A percentile compares a stretch with the other conserved stretches of the same genome.
Conservation (phyloP, 2,113 vertebrate species). For the Ciconia maguari region DNA sequence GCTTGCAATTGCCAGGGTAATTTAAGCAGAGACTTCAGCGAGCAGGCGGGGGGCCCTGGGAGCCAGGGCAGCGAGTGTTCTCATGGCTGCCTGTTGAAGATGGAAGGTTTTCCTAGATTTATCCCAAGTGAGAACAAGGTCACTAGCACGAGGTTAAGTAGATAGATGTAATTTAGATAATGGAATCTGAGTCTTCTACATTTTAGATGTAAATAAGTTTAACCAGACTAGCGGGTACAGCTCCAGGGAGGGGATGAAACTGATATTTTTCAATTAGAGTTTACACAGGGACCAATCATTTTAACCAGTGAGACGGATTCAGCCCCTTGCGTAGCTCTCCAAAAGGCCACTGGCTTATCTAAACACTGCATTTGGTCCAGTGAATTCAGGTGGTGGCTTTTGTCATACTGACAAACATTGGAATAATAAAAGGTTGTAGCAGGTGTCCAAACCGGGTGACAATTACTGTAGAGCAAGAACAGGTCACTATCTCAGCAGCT, state of each 20-base stretch:
- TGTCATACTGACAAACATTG: not conserved
- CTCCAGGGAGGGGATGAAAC: not conserved
- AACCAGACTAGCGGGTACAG: not conserved
- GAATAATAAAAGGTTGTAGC: not conserved
- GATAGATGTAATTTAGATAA: constrained; percentile 38
- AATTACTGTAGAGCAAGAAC: not conserved
- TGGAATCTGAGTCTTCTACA: not conserved
- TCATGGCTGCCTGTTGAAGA: not conserved
- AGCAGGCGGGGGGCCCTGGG: not conserved
- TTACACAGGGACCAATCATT: not conserved
- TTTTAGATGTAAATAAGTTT: constrained; percentile 22
- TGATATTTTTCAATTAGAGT: not conserved
- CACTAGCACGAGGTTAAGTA: not conserved
- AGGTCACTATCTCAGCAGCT: not conserved
- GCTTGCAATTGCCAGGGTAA: not conserved
- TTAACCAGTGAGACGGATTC: not conserved
- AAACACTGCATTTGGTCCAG: not conserved
- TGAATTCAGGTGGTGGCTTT: not conserved
- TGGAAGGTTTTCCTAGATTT: not conserved
- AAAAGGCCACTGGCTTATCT: not conserved
- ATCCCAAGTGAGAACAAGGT: constrained; percentile 6
- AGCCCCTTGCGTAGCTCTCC: not conserved
- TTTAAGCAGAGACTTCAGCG: not conserved
- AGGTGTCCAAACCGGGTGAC: not conserved
- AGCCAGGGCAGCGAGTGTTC: not conserved